Percentiles rank a stretch among this genome's conserved stretches.
These are phyloP conservation scores for Syritta pipiens DNA, from an alignment of 2,888 invertebrate species.

Conservation along the genomic window DNA sequence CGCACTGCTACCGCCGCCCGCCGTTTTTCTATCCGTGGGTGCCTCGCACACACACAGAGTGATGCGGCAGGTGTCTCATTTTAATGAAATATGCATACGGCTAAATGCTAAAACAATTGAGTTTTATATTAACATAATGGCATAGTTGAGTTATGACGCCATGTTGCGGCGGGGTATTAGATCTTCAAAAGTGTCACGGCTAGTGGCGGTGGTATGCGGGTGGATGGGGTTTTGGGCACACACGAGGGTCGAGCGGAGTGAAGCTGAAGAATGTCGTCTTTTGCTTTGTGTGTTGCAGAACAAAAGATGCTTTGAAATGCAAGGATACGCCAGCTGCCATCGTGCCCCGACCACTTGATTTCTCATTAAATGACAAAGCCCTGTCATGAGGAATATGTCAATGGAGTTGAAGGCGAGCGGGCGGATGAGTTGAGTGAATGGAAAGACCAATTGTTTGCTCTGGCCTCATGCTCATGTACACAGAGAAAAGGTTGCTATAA, in stretches of 20 bases:
- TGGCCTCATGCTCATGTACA: background rate
- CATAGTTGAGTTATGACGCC: slow-evolving; percentile 63
- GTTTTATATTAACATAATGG: slow-evolving; percentile 78
- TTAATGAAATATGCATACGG: slow-evolving; percentile 78
- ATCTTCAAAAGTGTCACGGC: slow-evolving; percentile 10
- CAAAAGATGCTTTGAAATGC: slow-evolving; percentile 2
- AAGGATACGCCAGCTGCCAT: background rate
- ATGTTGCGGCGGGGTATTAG: slow-evolving; percentile 32
- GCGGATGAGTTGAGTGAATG: background rate
- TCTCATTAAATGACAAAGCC: slow-evolving; percentile 9
- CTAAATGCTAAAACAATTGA: slow-evolving; percentile 79
- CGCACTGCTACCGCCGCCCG: background rate
- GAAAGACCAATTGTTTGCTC: background rate
- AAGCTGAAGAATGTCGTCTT: background rate
- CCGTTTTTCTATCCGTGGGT: background rate
- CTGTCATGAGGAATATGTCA: background rate
- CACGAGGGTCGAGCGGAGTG: too few species aligned
- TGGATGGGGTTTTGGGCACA: background rate
- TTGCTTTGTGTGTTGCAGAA: background rate
- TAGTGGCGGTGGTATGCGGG: background rate
- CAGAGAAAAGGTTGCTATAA: background rate
- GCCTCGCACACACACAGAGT: slow-evolving; percentile 15
- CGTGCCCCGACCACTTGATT: background rate
- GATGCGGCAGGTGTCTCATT: slow-evolving; percentile 77
- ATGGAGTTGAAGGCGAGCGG: background rate